phyloP scores from a whole-genome alignment of 1,140 invertebrate species.

The Aphaenogaster ashmeadi region DNA sequence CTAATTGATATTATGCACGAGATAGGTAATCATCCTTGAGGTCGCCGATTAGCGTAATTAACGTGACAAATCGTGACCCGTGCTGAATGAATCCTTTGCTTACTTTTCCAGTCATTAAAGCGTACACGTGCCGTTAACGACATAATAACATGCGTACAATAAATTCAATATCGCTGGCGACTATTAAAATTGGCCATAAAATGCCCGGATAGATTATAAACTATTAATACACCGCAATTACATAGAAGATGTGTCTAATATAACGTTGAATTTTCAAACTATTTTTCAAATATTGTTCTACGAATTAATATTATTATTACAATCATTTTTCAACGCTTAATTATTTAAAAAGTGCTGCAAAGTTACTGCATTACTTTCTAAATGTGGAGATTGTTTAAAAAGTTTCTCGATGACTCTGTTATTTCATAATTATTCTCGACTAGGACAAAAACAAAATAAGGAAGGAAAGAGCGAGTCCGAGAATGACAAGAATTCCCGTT shows the following conservation, averaged over 20 bases:
- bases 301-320: neutral
- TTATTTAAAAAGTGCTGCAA: neutral
- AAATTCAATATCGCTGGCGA: neutral
- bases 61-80: neutral
- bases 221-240: neutral
- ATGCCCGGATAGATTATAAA: neutral
- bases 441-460: neutral
- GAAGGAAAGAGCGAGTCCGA: neutral
- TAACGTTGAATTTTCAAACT: neutral
- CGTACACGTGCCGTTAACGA: neutral
- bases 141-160: neutral
- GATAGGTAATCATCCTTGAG: neutral
- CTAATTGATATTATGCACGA: neutral
- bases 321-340: neutral
- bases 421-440: neutral
- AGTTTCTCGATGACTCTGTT: neutral
- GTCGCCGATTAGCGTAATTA: constrained; percentile 13
- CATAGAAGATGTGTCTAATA: neutral
- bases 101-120: constrained; percentile 2
- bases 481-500: neutral
- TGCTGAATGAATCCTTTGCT: neutral
- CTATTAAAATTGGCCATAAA: neutral
- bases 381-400: neutral
- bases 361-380: neutral
- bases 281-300: neutral